Conservation (phyloP, 2,797 vertebrate species). For the Platalea minor region DNA sequence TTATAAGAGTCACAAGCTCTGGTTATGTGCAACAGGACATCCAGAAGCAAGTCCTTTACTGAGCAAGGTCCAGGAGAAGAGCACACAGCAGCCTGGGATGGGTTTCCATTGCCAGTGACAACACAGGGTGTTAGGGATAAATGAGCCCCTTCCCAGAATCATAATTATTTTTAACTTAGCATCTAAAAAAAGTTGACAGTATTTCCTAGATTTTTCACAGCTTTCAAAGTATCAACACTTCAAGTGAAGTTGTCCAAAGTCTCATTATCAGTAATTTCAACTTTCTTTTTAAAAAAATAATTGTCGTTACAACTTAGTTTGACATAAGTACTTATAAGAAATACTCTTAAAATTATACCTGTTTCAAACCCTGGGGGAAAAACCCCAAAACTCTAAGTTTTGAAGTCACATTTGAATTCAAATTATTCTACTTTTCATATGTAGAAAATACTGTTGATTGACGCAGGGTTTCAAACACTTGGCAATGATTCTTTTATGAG, state of each 20-base stretch:
- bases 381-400: accelerated
- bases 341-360: background rate
- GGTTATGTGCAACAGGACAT: background rate
- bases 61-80: background rate
- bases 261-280: background rate
- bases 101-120: background rate
- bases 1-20: background rate
- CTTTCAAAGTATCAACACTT: background rate
- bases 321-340: background rate
- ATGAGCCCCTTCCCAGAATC: background rate
- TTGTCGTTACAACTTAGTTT: background rate
- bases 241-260: background rate
- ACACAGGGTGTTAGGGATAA: background rate
- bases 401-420: background rate
- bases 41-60: background rate
- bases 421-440: background rate
- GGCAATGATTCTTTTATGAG: background rate
- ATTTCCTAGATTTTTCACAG: background rate
- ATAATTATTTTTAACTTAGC: background rate
- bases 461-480: background rate
- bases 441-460: background rate
- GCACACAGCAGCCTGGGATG: background rate
- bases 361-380: background rate
- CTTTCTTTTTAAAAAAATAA: background rate
- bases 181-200: background rate